Evolutionary conservation across 2,888 invertebrate species (phyloP).

Genomic region (Girardia tigrina): DNA sequence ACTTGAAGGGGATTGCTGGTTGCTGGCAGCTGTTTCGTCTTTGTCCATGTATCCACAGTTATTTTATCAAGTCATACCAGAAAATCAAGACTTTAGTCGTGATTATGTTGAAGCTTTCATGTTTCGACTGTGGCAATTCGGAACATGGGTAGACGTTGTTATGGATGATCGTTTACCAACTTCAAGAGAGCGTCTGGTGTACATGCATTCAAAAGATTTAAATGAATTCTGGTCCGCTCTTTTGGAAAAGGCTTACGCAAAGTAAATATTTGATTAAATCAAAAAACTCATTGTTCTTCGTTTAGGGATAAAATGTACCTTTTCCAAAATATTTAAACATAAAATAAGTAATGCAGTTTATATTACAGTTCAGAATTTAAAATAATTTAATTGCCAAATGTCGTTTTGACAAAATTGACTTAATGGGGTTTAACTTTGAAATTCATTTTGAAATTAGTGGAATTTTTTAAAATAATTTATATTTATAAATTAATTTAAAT

Average conservation of each 20-base stretch:
- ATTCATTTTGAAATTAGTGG: too few species aligned
- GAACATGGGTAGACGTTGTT: constrained; percentile 56
- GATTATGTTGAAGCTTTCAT: constrained; percentile 79
- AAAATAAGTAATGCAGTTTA: too few species aligned
- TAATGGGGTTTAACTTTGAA: too few species aligned
- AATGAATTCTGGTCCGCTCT: constrained; percentile 92
- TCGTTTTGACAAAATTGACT: too few species aligned
- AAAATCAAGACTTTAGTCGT: constrained; percentile 71
- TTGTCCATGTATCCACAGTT: constrained; percentile 71
- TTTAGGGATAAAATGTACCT: too few species aligned
- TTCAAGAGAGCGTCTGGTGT: constrained; percentile 66
- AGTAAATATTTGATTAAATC: too few species aligned
- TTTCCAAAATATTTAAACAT: too few species aligned
- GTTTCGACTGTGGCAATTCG: constrained; percentile 84
- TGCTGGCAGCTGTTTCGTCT: constrained; percentile 71
- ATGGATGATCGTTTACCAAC: constrained; percentile 59
- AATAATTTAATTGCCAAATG: too few species aligned
- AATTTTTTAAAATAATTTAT: too few species aligned
- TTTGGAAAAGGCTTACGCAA: constrained; percentile 84
- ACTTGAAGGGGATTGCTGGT: constrained; percentile 88
- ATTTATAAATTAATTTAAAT: too few species aligned
- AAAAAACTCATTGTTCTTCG: too few species aligned
- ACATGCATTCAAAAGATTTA: constrained; percentile 66
- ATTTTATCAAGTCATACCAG: constrained; percentile 85
- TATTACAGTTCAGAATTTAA: too few species aligned